phyloP scores from a whole-genome alignment of 2,113 vertebrate genomes.

The Prionailurus viverrinus region DNA sequence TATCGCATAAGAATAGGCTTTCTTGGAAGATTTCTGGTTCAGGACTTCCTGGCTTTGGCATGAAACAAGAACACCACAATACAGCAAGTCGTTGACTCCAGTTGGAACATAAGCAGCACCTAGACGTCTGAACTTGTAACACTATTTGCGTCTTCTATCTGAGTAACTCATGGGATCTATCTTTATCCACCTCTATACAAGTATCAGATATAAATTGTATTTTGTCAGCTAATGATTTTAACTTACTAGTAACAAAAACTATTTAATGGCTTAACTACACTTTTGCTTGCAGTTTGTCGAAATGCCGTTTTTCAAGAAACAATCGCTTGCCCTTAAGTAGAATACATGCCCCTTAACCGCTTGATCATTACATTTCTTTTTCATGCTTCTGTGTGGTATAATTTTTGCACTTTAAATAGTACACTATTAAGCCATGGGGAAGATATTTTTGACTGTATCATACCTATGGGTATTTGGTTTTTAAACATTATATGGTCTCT shows the following conservation, averaged over 20 bases:
- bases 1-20: conserved; percentile 76
- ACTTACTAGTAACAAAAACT: neutral
- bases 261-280: neutral
- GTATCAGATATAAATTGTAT: neutral
- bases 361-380: conserved; percentile 66
- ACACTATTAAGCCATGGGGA: conserved; percentile 75
- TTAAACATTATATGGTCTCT: conserved; percentile 77
- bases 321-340: conserved; percentile 45
- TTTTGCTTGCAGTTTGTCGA: neutral
- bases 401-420: conserved; percentile 80
- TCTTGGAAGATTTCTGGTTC: conserved; percentile 72
- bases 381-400: conserved; percentile 70
- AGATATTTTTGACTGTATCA: conserved; percentile 71
- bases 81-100: conserved; percentile 34
- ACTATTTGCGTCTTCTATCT: neutral
- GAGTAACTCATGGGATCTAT: neutral
- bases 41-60: conserved; percentile 68
- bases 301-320: conserved; percentile 45
- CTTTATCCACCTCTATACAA: neutral
- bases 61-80: conserved; percentile 29
- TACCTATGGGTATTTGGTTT: conserved; percentile 78
- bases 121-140: conserved; percentile 41
- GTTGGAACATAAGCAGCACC: neutral
- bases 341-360: conserved; percentile 54
- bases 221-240: conserved; percentile 34